Percentiles rank a stretch among this genome's conserved stretches.
Conservation (phyloP, 2,113 vertebrate genomes). For the Ornithorhynchus anatinus region DNA sequence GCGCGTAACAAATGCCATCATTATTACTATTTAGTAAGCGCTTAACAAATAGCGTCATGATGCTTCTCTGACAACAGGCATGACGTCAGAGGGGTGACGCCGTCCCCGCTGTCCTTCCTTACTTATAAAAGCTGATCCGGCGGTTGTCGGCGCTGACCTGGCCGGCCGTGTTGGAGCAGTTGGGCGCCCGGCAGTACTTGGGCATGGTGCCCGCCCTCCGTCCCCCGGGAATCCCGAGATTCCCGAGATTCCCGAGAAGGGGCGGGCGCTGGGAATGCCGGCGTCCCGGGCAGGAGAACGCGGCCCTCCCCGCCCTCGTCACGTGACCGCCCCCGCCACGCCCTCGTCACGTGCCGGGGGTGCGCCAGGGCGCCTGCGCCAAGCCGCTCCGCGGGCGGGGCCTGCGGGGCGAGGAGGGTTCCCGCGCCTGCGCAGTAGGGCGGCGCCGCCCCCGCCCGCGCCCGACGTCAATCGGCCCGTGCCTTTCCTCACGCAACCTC, state of each 20-base stretch:
- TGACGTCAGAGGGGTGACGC: neutral
- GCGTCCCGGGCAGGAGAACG: neutral
- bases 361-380: fast-evolving
- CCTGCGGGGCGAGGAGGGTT: neutral
- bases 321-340: neutral
- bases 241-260: neutral
- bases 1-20: too few species aligned
- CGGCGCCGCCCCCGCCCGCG: fast-evolving
- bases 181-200: constrained; percentile 43
- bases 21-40: too few species aligned
- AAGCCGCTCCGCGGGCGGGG: neutral
- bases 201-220: constrained; percentile 18
- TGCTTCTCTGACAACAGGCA: too few species aligned
- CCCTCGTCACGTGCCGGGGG: neutral
- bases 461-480: too few species aligned
- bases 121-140: constrained; percentile 55
- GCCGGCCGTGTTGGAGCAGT: constrained; percentile 41
- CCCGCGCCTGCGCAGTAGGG: neutral
- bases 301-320: neutral
- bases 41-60: too few species aligned
- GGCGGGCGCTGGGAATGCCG: too few species aligned
- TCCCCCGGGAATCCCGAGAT: neutral
- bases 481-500: too few species aligned
- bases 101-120: neutral
- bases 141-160: constrained; percentile 4